Evolutionary conservation across 2,113 vertebrate species (phyloP).

Genomic region (Phylloscopus whistleri): DNA sequence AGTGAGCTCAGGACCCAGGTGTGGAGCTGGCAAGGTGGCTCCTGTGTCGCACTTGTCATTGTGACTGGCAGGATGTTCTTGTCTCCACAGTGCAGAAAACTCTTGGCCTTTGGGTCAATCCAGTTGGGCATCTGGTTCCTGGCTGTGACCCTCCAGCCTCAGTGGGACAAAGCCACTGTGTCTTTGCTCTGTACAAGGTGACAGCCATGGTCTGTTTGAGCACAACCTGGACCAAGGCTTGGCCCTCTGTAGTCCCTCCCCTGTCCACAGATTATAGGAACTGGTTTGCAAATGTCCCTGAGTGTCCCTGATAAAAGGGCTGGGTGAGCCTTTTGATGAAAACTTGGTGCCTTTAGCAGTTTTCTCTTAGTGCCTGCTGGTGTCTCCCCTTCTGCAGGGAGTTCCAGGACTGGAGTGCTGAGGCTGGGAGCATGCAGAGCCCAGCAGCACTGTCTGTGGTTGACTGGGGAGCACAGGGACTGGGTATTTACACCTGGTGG

Average conservation of each 20-base stretch:
- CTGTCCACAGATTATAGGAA: background rate
- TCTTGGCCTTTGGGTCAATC: background rate
- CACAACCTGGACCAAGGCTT: background rate
- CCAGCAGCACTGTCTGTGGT: background rate
- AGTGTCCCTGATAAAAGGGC: background rate
- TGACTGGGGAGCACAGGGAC: background rate
- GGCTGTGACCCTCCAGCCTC: background rate
- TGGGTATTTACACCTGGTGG: background rate
- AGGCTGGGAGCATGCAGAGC: background rate
- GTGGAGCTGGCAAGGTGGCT: background rate
- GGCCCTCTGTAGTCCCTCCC: background rate
- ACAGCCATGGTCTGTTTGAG: background rate
- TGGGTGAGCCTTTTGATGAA: background rate
- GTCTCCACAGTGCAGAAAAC: background rate
- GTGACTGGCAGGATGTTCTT: background rate
- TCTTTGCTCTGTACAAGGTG: background rate
- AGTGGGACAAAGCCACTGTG: fast-evolving
- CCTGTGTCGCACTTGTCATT: background rate
- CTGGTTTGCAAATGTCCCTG: background rate
- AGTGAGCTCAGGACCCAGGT: background rate
- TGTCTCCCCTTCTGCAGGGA: background rate
- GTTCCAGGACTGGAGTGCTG: background rate
- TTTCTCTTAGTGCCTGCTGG: background rate
- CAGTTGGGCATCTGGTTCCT: background rate
- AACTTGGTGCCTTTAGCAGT: background rate